Conservation (phyloP, 2,113 vertebrate genomes). For the Halcyon malimbica region DNA sequence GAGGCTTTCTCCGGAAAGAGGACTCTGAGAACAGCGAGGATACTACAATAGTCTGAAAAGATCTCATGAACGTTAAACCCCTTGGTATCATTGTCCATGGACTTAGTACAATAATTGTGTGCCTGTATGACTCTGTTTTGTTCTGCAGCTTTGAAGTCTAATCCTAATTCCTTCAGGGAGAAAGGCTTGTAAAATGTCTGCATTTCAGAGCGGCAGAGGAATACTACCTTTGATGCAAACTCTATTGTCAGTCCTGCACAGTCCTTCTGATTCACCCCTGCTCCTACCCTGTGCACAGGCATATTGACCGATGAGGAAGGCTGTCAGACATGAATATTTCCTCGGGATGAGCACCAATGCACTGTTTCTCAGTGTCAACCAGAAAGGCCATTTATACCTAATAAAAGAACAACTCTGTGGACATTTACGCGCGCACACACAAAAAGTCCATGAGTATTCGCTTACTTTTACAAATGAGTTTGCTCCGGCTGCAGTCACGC, state of each 20-base stretch:
- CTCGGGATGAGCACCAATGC: not conserved
- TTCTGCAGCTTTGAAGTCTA: slow-evolving; percentile 62
- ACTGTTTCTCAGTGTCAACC: not conserved
- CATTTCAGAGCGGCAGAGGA: slow-evolving; percentile 6
- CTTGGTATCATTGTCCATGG: slow-evolving; percentile 48
- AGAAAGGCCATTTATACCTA: not conserved
- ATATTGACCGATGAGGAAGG: not conserved
- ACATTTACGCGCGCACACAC: not conserved
- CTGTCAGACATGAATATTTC: not conserved
- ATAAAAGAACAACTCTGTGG: slow-evolving; percentile 2
- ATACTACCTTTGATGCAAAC: slow-evolving; percentile 36
- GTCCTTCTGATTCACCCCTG: slow-evolving; percentile 4
- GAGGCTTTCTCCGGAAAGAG: not conserved
- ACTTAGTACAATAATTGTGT: slow-evolving; percentile 52
- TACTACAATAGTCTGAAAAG: slow-evolving; percentile 39
- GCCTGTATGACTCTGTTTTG: slow-evolving; percentile 44
- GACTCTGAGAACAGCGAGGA: not conserved
- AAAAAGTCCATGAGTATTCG: not conserved
- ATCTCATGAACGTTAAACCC: slow-evolving; percentile 40
- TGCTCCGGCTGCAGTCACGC: not conserved
- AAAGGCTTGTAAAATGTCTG: slow-evolving; percentile 27
- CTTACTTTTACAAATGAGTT: slow-evolving; percentile 59
- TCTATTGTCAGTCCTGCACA: not conserved
- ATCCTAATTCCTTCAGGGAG: slow-evolving; percentile 59
- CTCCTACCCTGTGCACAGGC: not conserved